Conservation (phyloP, 2,113 vertebrate genomes). For the Gobiocypris rarus region DNA sequence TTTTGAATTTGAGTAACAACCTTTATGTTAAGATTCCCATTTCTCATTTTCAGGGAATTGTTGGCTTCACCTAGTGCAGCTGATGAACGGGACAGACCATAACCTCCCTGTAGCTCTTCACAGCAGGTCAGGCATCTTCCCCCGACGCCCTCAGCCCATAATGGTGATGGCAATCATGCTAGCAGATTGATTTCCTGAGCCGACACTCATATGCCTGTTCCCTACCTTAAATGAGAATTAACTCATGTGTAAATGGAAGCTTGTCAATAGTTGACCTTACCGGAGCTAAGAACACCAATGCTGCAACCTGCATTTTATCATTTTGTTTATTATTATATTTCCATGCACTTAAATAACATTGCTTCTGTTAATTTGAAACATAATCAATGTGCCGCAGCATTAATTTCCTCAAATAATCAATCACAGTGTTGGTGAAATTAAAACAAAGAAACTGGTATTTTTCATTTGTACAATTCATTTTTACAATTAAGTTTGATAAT, state of each 20-base stretch:
- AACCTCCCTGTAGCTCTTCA: slow-evolving; percentile 3
- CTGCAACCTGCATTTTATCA: not conserved
- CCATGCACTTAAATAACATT: not conserved
- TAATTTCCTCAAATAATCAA: not conserved
- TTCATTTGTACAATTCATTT: no score
- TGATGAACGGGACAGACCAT: slow-evolving; percentile 41
- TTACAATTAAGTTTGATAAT: no score
- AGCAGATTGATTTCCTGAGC: slow-evolving; percentile 41
- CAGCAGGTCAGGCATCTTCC: slow-evolving; percentile 39
- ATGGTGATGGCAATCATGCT: slow-evolving; percentile 42
- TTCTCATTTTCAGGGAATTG: not conserved
- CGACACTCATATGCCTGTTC: slow-evolving; percentile 9
- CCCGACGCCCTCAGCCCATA: not conserved
- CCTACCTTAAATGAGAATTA: slow-evolving; percentile 40
- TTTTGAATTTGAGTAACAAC: not conserved
- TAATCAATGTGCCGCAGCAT: not conserved
- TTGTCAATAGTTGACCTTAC: not conserved
- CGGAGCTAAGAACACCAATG: not conserved
- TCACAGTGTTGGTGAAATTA: not conserved
- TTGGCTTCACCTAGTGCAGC: slow-evolving; percentile 16
- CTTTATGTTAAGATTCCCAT: not conserved
- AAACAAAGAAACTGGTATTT: no score
- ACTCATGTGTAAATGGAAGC: not conserved
- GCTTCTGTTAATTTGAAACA: not conserved
- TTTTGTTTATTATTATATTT: not conserved